phyloP scores from a whole-genome alignment of 92 coral and sea anemone genomes.

The Zoanthus gigantus region DNA sequence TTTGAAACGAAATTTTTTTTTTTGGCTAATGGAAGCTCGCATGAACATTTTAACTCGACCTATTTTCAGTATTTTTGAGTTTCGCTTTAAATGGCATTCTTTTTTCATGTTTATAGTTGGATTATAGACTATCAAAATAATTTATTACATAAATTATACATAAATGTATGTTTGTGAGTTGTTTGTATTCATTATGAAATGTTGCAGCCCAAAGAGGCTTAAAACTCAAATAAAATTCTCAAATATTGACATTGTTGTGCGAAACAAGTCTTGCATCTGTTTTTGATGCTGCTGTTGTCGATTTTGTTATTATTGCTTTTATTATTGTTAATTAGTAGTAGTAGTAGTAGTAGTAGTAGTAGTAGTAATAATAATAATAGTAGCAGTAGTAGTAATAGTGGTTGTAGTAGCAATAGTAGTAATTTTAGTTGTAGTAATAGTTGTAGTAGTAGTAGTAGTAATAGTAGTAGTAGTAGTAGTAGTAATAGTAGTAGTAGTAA shows the following conservation, averaged over 20 bases:
- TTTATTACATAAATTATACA: constrained; percentile 49
- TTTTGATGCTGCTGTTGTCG: not conserved
- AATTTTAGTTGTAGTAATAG: too few relatives aligned
- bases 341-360: too few relatives aligned
- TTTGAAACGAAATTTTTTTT: not conserved
- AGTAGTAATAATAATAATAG: too few relatives aligned
- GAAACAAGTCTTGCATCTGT: not conserved
- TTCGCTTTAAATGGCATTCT: not conserved
- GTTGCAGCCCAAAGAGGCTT: constrained; percentile 42
- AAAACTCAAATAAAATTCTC: constrained; percentile 41
- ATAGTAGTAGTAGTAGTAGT: too few relatives aligned
- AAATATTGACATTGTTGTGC: not conserved
- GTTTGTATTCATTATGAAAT: constrained; percentile 46
- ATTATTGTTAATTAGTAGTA: too few relatives aligned
- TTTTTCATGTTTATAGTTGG: constrained; percentile 51
- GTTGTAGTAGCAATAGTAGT: too few relatives aligned
- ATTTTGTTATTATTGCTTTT: not conserved
- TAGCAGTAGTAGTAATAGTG: too few relatives aligned
- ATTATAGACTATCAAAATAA: constrained; percentile 46
- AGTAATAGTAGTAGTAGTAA: too few relatives aligned
- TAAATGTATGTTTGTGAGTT: constrained; percentile 47
- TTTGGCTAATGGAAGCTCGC: not conserved
- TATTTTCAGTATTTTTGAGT: not conserved
- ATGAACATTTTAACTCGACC: not conserved
- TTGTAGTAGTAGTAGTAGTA: too few relatives aligned